Evolutionary conservation across 2,888 invertebrate genomes (phyloP), one percentile per base, ranked within the genome.

Genomic region (Epinotia demarniana): DNA sequence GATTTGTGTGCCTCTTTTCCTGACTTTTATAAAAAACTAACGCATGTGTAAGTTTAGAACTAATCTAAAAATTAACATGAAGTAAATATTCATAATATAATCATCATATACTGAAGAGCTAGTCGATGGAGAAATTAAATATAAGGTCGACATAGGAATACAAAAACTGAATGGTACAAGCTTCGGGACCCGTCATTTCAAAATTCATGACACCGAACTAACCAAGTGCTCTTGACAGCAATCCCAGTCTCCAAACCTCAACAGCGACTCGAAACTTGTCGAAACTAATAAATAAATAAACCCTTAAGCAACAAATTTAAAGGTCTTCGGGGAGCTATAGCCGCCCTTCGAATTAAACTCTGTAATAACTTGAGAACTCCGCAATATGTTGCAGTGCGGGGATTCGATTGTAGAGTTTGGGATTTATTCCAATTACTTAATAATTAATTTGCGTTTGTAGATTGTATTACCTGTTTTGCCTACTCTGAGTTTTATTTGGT

Each of bases 311-410:
- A 85, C 88, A 87, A 89, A 89, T 87, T 87, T 83, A 80, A 83
- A 83, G 87, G 81, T 87, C 89, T 86, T 82, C 75, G 4, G 87
- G 86, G 90, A 73, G 83, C 88, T 77, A 83, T 89, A 86, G 86
- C 82, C 83, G 81, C 87, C 88, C 87, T 87, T 87, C 80, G 83
- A 87, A 84, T 86, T 86, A 86, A 88, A 87, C 85, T 87, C 74
- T 16, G 74, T 77, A 77, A 79, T 90, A 87, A 89, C 83, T 87
- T 86, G 75, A 78, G 78, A 85, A 89, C 83, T 87, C 86, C 73
- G 80, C 84, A 84, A 86, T 86, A 85, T 86, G 88, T 88, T 82
- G 81, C 79, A 75, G 77, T 78, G 79, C 81, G 79, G 82, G 80
- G 43, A 43, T 43, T 66, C 64, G 55, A 71, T 71, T 66, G 70